Evolutionary conservation across 2,888 invertebrate species (phyloP), one percentile per base, ranked within the genome.

Genomic region (Apamea sordens): DNA sequence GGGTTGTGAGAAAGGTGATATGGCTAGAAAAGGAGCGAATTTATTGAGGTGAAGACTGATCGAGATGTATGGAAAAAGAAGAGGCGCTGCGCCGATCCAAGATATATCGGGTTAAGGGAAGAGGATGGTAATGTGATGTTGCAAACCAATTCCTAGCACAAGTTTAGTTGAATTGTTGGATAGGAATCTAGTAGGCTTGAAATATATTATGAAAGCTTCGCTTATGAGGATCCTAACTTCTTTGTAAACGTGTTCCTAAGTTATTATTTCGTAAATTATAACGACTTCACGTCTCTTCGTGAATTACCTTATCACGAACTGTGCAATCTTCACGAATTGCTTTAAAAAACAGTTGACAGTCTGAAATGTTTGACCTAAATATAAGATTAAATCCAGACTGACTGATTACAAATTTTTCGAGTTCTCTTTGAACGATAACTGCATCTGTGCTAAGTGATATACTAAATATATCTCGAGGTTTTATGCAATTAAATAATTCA

Each of bases 241-340:
- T 70, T 53, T 61, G 21, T 36, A 59, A 50, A 36, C 67, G 13
- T 69, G 13, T 63, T 47, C 15, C 21, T n/a, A 63, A 24, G 36
- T 68, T 59, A 59, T 36, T 18, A 70, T 86, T 86, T 73, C 83
- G 69, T 65, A 69, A 83, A 65, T 32, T 21, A 32, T 28, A 24
- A 24, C 72, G 18, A 15, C 18, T 50, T 76, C 59, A 83, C 76
- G n/a, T 76, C n/a, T 64, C 21, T 36, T 64, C 68, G 76, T 77
- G 53, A 77, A 87, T 77, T 59, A 69, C 44, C 61, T 74, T 87
- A 84, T 85, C 88, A 87, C 77, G 72, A 80, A 75, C n/a, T 28
- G 32, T 74, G 73, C 68, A 77, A 87, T 85, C 71, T 84, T 32
- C 24, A 67, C 61, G 41, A 75, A 77, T 80, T 73, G 65, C 70